Percentiles rank a stretch among this genome's conserved stretches.
Conservation (phyloP, 1,140 invertebrate genomes). For the Drosophila paulistorum region DNA sequence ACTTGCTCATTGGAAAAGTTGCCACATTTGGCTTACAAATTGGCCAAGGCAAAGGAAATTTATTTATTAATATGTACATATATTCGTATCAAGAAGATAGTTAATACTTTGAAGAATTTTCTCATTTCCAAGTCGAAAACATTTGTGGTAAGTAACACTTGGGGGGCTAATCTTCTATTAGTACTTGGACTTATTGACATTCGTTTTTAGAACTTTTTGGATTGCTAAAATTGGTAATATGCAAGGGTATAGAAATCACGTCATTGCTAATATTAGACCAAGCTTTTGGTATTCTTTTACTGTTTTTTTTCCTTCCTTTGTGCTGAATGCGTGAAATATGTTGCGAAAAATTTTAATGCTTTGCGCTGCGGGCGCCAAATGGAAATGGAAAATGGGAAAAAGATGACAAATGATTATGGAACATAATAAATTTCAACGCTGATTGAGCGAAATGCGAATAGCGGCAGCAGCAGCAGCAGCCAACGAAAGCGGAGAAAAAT, state of each 20-base stretch:
- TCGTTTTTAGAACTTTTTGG: no score
- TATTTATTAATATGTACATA: no score
- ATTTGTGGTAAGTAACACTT: no score
- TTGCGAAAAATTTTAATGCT: slow-evolving; percentile 77
- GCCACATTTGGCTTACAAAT: neutral
- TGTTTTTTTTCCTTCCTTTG: slow-evolving; percentile 32
- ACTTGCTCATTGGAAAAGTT: neutral
- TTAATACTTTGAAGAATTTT: no score
- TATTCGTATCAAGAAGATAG: no score
- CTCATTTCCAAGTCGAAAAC: no score
- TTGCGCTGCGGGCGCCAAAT: slow-evolving; percentile 71
- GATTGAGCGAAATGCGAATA: slow-evolving; percentile 72
- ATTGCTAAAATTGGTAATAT: no score
- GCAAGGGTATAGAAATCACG: neutral
- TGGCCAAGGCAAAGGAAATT: no score
- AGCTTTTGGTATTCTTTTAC: no score
- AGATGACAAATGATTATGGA: slow-evolving; percentile 80
- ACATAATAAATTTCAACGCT: slow-evolving; percentile 73
- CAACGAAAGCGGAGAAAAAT: slow-evolving; percentile 38
- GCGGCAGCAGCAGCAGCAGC: slow-evolving; percentile 24
- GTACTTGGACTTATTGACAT: no score
- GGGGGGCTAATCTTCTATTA: no score
- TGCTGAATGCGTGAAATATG: slow-evolving; percentile 76
- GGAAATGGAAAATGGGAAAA: slow-evolving; percentile 49
- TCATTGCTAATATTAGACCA: neutral